A percentile compares a stretch with the other conserved stretches of the same genome.
Conservation (phyloP, 2,888 invertebrate species). For the Kryphioiulus occultus region DNA sequence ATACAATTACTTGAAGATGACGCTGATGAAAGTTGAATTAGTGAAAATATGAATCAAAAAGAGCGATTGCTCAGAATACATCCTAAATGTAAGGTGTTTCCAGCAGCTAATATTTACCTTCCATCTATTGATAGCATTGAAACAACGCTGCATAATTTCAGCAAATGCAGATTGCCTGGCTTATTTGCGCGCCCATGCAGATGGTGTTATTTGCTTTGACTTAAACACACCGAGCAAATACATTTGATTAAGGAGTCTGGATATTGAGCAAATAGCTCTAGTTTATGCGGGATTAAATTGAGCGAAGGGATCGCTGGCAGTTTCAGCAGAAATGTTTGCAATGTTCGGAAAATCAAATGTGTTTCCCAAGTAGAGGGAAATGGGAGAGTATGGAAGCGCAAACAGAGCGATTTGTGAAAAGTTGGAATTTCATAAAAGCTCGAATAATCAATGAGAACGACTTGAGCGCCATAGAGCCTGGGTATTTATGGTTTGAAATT, state of each 20-base stretch:
- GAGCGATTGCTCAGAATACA: background rate
- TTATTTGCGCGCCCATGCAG: background rate
- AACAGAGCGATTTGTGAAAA: background rate
- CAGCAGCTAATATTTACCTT: background rate
- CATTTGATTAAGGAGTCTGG: background rate
- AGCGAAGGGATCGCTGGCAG: background rate
- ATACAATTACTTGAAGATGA: too few species aligned
- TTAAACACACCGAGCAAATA: background rate
- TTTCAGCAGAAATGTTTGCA: background rate
- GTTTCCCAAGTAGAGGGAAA: background rate
- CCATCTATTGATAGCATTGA: background rate
- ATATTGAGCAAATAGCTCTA: background rate
- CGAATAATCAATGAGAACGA: background rate
- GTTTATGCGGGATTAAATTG: background rate
- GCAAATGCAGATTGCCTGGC: background rate
- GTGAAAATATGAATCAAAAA: background rate
- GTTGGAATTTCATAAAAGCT: constrained; percentile 8
- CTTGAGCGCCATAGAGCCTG: background rate
- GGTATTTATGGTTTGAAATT: background rate
- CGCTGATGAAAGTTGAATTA: too few species aligned
- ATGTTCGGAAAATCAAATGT: background rate
- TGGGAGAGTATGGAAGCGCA: background rate
- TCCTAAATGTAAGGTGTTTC: background rate
- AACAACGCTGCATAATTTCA: background rate
- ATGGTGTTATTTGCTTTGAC: background rate